A percentile compares a stretch with the other conserved stretches of the same genome.
Conservation (phyloP, 2,888 invertebrate species). For the Papilio demoleus region DNA sequence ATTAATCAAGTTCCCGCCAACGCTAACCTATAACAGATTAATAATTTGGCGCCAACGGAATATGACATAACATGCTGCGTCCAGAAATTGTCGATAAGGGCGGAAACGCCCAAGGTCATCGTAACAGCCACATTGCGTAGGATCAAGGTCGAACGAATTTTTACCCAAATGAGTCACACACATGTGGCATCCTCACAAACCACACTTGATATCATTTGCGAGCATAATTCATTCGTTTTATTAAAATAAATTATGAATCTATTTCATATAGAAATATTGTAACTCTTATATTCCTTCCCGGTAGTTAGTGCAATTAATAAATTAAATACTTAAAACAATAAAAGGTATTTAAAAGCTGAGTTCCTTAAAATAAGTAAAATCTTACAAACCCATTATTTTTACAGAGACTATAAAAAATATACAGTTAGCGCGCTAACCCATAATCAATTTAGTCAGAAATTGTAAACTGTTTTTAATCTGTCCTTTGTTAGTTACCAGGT, state of each 20-base stretch:
- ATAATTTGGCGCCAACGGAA: conserved; percentile 35
- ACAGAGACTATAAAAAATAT: not conserved
- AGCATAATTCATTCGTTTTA: conserved; percentile 1
- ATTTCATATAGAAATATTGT: no score
- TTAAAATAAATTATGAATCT: not conserved
- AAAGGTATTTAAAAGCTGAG: not conserved
- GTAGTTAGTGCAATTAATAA: not conserved
- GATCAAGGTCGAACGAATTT: conserved; percentile 51
- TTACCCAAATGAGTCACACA: conserved; percentile 43
- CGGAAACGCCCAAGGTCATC: conserved; percentile 55
- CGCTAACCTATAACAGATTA: conserved; percentile 39
- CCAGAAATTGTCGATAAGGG: conserved; percentile 53
- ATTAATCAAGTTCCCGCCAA: conserved; percentile 28
- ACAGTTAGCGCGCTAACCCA: not conserved
- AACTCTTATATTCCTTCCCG: no score
- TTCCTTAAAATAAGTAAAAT: not conserved
- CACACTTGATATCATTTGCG: conserved; percentile 26
- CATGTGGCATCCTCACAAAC: conserved; percentile 38
- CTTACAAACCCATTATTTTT: conserved; percentile 1
- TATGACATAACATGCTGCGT: conserved; percentile 31
- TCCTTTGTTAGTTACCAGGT: conserved; percentile 40
- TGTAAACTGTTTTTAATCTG: conserved; percentile 37
- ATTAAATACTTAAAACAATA: not conserved
- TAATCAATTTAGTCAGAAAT: conserved; percentile 12
- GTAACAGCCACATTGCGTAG: conserved; percentile 44